Evolutionary conservation across 2,888 invertebrate species (phyloP), one percentile per base, ranked within the genome.

Genomic region (Aporophyla lueneburgensis): DNA sequence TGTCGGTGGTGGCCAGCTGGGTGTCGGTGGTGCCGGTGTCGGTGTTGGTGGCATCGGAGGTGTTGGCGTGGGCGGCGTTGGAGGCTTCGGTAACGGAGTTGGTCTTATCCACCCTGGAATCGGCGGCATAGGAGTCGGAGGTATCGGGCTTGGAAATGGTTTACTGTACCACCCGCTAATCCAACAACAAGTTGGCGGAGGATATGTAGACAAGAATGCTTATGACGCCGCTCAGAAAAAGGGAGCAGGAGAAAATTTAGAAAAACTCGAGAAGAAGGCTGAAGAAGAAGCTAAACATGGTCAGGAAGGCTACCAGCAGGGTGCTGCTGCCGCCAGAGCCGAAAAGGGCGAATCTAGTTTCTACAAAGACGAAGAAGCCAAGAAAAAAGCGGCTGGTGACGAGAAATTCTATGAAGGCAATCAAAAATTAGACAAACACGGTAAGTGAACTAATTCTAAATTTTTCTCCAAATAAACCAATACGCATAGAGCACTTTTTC

Each of bases 321-420:
- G 96, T 19, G 95, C 97, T 66, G 96, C 96, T 3, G 97, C 97
- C 75, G 95, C 97, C 3, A 97, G 96, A 63, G 97, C 96, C 73
- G 97, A 97, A 86, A 96, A 96, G 66, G 97, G 96, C 71, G 97
- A 97, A 75, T 95, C 96, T 0, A 95, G 96, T 84, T 96, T 95
- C 75, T 96, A 96, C 86, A 97, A 96, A 87, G 97, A 97, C 71
- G 96, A 97, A 79, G 96, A 96, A 88, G 97, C 97, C 0, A 97
- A 96, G 82, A 97, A 97, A 81, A 97, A 97, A 91, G 95, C 97
- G 16, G 94, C 95, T 5, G 97, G 97, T 76, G 97, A 97, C 87
- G 97, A 97, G 79, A 97, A 97, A 85, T 94, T 92, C 78, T 97
- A 97, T 85, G 96, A 97, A 89, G 97, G 97, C 56, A 97, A 95